Evolutionary conservation across 2,113 vertebrate genomes (phyloP), one percentile per base, ranked within the genome.

Genomic region (Alethe castanea): DNA sequence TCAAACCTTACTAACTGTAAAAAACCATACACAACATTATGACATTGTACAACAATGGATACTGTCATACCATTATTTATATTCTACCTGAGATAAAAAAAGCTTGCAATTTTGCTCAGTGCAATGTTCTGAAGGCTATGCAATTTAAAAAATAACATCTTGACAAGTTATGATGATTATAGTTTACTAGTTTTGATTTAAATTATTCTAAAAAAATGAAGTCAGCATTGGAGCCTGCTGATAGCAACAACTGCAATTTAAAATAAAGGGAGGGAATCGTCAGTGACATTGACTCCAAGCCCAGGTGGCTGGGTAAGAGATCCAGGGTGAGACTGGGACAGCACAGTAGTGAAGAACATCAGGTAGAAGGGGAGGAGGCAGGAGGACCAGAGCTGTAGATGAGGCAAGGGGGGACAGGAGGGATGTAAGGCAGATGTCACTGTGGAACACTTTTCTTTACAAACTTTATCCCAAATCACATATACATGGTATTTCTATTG

Each of bases 91-190:
- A 47, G 35, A 84, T 38, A 26, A 81, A 88, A 90, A 76, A 71
- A 92, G 76, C 93, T 96, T 90, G 66, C 89, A 76, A 52, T 95
- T 97, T 97, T 97, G 95, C 96, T 96, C 96, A 96, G 94, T 90
- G 95, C 89, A 94, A 95, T 90, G 95, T 95, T 95, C 96, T 90
- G 96, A 94, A 94, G 50, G 65, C 60, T 90, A 93, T 9, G 15
- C 50, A 44, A 70, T 56, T 18, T 18, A 67, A 94, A 94, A 56
- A 60, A 73, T 29, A 50, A 20, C 31, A 90, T 36, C 35, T 90
- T 36, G 28, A 71, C 47, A 90, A 38, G 26, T 83, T 65, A 64
- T 7, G 14, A 25, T 33, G 45, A 77, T 79, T 65, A 69, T 11
- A 62, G 42, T 76, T 61, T 33, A 90, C 28, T 82, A 16, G 9